These are phyloP conservation scores for Melitaea athalia DNA, from an alignment of 2,888 invertebrate genomes.

Conservation along the genomic window DNA sequence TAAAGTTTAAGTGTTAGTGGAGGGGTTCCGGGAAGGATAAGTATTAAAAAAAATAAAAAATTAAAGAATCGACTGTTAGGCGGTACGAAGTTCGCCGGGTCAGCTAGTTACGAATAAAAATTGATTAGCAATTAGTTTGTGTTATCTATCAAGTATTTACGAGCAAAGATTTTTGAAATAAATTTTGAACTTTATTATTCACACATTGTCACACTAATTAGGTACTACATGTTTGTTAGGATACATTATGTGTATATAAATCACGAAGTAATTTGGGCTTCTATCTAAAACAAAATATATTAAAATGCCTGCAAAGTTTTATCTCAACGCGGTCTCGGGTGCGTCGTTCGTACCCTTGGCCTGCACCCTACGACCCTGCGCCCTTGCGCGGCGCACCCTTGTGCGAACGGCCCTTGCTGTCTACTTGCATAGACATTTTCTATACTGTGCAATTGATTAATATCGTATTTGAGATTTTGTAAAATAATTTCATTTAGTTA, in stretches of 20 bases:
- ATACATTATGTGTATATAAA: background rate
- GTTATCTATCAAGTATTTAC: no score
- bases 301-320: conserved; percentile 21
- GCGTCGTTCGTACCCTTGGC: conserved; percentile 65
- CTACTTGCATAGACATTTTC: conserved; percentile 29
- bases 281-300: background rate
- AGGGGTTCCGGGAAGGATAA: no score
- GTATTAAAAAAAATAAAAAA: no score
- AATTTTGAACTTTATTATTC: no score
- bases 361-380: conserved; percentile 60
- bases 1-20: no score
- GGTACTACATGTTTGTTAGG: background rate
- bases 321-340: conserved; percentile 32
- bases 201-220: no score
- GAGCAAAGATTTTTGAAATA: no score
- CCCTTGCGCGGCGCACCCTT: conserved; percentile 61
- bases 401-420: conserved; percentile 23
- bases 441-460: conserved; percentile 10
- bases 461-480: conserved; percentile 6
- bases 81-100: no score
- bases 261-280: background rate
- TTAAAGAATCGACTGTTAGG: no score
- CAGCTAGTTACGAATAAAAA: no score
- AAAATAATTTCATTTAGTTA: background rate
- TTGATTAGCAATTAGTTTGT: no score